Conservation (phyloP, 2,113 vertebrate genomes). For the Stegostoma tigrinum region DNA sequence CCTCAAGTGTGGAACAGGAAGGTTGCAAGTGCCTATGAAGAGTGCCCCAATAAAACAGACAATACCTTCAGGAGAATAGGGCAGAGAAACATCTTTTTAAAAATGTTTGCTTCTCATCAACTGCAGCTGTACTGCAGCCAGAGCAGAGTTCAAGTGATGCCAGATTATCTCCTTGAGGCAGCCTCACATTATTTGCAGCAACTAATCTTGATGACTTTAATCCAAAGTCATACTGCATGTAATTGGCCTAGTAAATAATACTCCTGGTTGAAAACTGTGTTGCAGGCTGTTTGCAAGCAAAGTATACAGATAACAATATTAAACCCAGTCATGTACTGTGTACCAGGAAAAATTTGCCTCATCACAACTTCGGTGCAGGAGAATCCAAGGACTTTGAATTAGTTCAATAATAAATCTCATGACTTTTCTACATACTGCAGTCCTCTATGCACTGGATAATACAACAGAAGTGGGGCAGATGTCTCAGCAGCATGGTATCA, state of each 20-base stretch:
- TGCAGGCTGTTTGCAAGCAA: not conserved
- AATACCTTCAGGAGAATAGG: not conserved
- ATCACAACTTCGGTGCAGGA: not conserved
- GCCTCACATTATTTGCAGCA: not conserved
- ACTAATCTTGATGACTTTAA: not conserved
- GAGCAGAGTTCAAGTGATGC: not conserved
- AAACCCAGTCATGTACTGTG: not conserved
- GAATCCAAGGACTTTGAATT: not conserved
- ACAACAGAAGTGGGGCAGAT: slow-evolving; percentile 31
- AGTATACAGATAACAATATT: not conserved
- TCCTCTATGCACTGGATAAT: not conserved
- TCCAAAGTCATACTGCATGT: not conserved
- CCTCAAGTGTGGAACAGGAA: not conserved
- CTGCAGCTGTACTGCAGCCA: not conserved
- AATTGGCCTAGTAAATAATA: not conserved
- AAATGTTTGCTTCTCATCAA: not conserved
- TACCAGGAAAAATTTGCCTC: not conserved
- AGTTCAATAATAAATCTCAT: not conserved
- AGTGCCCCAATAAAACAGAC: not conserved
- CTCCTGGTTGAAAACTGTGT: not conserved
- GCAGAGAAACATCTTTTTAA: not conserved
- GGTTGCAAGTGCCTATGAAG: not conserved
- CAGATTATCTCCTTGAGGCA: not conserved
- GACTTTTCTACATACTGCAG: not conserved
- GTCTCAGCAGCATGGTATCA: slow-evolving; percentile 28